Base-by-base conservation (phyloP, 2,113 vertebrate genomes). In the Microcebus ravelobensis region DNA sequence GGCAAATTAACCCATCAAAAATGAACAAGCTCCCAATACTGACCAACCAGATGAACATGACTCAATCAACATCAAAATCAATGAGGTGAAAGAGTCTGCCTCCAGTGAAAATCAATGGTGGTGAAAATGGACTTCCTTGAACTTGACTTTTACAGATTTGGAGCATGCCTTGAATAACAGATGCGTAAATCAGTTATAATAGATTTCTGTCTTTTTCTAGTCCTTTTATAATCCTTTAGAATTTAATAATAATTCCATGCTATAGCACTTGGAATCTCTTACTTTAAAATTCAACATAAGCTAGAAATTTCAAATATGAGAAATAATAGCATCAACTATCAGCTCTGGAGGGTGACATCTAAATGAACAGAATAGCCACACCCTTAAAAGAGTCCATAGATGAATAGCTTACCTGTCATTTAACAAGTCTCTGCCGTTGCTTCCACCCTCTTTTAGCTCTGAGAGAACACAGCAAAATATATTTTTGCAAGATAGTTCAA, bases 31-130 rank as follows among this genome's bases (percentile, higher is more conserved):
- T 97, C 42, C 84, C 52, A 94, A 95, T 90, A 90, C 82, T 96
- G 88, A 97, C 95, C 96, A 97, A 84, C 74, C 61, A 83, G 77
- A 91, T 84, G 91, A 97, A 94, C 93, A 96, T 95, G 96, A 97
- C 91, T 97, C 96, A 96, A 97, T 97, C 97, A 97, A 90, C 93
- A 94, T 97, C 95, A 98, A 97, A 97, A 96, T 97, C 96, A 94
- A 97, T 98, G 91, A 97, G 94, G 77, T 97, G 91, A 97, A 96
- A 97, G 59, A 94, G 82, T 92, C 82, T 94, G 90, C 61, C 90
- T 95, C 97, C 94, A 97, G 91, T 94, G 95, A 96, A 97, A 97
- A 97, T 97, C 97, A 97, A 96, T 97, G 95, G 36, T 73, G 92
- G 92, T 97, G 95, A 96, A 97, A 98, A 98, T 95, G 88, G 82